Evolutionary conservation across 1,140 invertebrate genomes (phyloP).

Genomic region (Heliconius nattereri): DNA sequence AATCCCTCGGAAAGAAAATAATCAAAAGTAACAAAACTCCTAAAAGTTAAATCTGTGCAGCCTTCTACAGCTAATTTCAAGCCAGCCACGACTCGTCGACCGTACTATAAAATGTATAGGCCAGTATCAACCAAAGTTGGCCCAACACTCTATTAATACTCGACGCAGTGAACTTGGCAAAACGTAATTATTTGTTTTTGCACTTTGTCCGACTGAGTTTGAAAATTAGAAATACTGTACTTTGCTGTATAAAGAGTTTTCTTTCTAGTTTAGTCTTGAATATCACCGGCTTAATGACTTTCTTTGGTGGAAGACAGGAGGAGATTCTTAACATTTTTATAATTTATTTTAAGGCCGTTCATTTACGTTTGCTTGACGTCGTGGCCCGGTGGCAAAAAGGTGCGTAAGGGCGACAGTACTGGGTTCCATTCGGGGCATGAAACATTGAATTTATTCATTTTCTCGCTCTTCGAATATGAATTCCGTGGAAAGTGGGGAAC

Average conservation of each 20-base stretch:
- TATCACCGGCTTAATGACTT: neutral
- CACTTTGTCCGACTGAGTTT: conserved; percentile 35
- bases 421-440: too few relatives aligned
- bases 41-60: too few relatives aligned
- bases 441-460: too few relatives aligned
- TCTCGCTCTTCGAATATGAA: too few relatives aligned
- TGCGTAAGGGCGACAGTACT: too few relatives aligned
- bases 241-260: conserved; percentile 9
- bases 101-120: neutral
- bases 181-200: conserved; percentile 37
- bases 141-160: conserved; percentile 21
- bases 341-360: neutral
- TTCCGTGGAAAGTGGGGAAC: too few relatives aligned
- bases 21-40: too few relatives aligned
- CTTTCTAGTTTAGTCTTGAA: neutral
- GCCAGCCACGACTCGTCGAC: too few relatives aligned
- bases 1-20: too few relatives aligned
- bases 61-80: too few relatives aligned
- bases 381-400: too few relatives aligned
- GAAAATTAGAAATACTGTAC: conserved; percentile 17
- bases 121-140: neutral
- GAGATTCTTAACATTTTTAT: neutral
- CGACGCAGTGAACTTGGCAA: conserved; percentile 32
- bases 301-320: neutral
- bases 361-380: too few relatives aligned